phyloP scores from a whole-genome alignment of 2,113 vertebrate genomes.

The Columba livia region DNA sequence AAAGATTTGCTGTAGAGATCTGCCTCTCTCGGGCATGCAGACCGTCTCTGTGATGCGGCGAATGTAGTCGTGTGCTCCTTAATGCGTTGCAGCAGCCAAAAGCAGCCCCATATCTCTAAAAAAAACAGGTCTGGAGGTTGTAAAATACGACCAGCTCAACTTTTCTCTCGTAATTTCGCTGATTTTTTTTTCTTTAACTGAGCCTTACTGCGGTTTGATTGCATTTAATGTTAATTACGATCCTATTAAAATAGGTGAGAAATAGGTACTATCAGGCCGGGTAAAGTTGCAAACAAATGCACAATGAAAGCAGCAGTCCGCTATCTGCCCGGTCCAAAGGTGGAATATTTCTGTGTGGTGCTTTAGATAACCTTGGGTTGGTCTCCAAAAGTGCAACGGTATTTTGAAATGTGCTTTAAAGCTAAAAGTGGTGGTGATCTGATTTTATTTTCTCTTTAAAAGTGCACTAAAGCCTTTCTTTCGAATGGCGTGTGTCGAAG shows the following conservation, averaged over 20 bases:
- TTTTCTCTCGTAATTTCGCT: constrained; percentile 42
- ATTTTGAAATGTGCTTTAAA: constrained; percentile 54
- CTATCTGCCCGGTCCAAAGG: neutral
- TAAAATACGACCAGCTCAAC: constrained; percentile 62
- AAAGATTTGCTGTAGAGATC: constrained; percentile 9
- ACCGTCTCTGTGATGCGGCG: constrained; percentile 10
- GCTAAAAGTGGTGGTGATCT: neutral
- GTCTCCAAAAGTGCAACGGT: constrained; percentile 51
- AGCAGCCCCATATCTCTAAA: constrained; percentile 65
- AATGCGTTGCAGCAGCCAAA: constrained; percentile 47
- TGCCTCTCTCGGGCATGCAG: constrained; percentile 38
- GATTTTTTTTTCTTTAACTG: neutral
- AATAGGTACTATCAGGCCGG: constrained; percentile 69
- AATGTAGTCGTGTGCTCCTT: constrained; percentile 17
- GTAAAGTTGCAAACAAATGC: constrained; percentile 46
- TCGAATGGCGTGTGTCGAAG: neutral
- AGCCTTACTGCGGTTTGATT: constrained; percentile 50
- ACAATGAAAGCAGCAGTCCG: constrained; percentile 38
- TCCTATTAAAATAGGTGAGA: constrained; percentile 63
- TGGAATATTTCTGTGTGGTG: constrained; percentile 16
- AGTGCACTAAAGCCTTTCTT: constrained; percentile 35
- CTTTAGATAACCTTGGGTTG: constrained; percentile 65
- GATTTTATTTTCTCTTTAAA: constrained; percentile 37
- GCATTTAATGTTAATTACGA: constrained; percentile 37
- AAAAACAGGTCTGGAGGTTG: constrained; percentile 66